Evolutionary conservation across 2,888 invertebrate genomes (phyloP).

Genomic region (Sabellastarte sp.): DNA sequence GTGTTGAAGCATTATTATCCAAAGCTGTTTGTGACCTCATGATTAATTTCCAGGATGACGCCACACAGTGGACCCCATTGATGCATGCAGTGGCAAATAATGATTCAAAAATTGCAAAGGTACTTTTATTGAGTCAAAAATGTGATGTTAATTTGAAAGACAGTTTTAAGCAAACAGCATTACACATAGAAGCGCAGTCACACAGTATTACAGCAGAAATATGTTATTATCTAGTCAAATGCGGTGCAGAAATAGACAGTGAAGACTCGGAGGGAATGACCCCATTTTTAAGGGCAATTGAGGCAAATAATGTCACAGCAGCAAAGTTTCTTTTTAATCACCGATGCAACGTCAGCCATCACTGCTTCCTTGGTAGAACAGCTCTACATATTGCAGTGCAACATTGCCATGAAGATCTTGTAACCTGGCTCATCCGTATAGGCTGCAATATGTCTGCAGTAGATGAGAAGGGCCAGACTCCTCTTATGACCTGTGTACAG

Average conservation of each 20-base stretch:
- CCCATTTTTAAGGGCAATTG: conserved; percentile 19
- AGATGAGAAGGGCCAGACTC: conserved; percentile 13
- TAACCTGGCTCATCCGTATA: conserved; percentile 16
- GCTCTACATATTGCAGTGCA: conserved; percentile 18
- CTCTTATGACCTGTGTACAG: conserved; percentile 21
- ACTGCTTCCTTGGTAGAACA: conserved; percentile 3
- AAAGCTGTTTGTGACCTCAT: neutral
- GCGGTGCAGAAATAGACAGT: conserved; percentile 11
- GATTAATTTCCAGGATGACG: conserved; percentile 4
- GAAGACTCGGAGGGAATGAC: conserved; percentile 16
- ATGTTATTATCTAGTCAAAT: conserved; percentile 2
- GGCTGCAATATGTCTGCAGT: conserved; percentile 11
- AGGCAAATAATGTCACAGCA: conserved; percentile 13
- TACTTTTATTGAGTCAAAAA: neutral
- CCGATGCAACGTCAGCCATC: conserved; percentile 11
- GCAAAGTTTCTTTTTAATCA: conserved; percentile 8
- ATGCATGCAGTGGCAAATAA: conserved; percentile 17
- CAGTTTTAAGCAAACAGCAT: conserved; percentile 13
- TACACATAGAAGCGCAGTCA: conserved; percentile 17
- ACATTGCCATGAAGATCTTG: conserved; percentile 10
- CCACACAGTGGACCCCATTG: conserved; percentile 13
- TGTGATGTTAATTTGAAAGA: conserved; percentile 12
- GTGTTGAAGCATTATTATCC: neutral
- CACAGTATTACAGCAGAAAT: neutral
- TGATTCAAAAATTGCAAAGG: neutral